Conservation (phyloP, 2,888 invertebrate genomes). For the Spilosoma lubricipeda region DNA sequence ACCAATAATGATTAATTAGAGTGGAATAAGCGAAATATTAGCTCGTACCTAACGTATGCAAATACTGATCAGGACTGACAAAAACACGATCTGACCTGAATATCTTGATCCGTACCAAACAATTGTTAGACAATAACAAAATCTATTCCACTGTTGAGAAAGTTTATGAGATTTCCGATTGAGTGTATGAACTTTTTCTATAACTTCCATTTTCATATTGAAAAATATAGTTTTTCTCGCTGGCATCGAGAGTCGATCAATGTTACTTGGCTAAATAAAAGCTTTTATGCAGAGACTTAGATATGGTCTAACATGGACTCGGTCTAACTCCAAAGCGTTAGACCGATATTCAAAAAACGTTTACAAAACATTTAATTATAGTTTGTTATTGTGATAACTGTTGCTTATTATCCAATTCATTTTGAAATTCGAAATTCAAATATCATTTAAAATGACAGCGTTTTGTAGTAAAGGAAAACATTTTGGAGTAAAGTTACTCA, state of each 20-base stretch:
- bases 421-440: background rate
- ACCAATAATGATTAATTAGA: too few relatives aligned
- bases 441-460: background rate
- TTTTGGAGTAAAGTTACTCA: constrained; percentile 1
- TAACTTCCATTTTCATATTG: too few relatives aligned
- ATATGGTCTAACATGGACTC: background rate
- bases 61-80: background rate
- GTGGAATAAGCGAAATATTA: background rate
- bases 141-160: background rate
- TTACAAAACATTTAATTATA: background rate
- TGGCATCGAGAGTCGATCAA: background rate
- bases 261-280: background rate
- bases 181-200: background rate
- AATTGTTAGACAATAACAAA: background rate
- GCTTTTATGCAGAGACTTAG: background rate
- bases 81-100: background rate
- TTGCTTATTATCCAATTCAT: background rate
- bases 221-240: background rate
- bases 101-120: background rate
- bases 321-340: background rate
- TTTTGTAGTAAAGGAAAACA: background rate
- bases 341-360: background rate
- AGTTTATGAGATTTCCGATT: background rate
- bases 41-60: background rate
- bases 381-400: background rate